These are phyloP conservation scores for Microchirus variegatus DNA, from an alignment of 2,797 vertebrate species.

Conservation along the genomic window DNA sequence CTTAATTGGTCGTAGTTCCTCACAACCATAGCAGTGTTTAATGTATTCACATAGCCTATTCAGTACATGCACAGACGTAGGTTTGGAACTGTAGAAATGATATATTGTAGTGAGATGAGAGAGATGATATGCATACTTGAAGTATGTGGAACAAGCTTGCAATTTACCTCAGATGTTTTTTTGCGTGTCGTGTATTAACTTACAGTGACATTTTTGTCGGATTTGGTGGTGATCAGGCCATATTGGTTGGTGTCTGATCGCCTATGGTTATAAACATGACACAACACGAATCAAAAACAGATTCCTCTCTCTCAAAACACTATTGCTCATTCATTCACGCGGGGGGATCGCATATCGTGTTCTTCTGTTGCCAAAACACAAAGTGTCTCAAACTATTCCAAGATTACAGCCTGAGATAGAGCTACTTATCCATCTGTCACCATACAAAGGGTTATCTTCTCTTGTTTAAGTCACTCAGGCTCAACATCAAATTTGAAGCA, in stretches of 20 bases:
- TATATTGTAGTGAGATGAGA: conserved; percentile 9
- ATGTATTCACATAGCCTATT: conserved; percentile 20
- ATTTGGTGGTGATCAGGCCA: conserved; percentile 46
- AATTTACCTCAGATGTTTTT: conserved; percentile 35
- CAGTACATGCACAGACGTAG: background rate
- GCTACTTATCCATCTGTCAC: conserved; percentile 74
- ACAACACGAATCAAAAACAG: conserved; percentile 73
- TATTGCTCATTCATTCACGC: conserved; percentile 71
- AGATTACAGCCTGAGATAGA: conserved; percentile 69
- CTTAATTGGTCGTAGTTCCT: conserved; percentile 61
- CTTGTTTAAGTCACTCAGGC: conserved; percentile 73
- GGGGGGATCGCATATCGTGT: conserved; percentile 74
- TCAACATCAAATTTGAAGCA: conserved; percentile 62
- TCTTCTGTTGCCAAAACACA: conserved; percentile 82
- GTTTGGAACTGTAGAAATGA: background rate
- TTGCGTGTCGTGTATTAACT: conserved; percentile 40
- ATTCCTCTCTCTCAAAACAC: conserved; percentile 69
- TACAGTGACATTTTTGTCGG: conserved; percentile 49
- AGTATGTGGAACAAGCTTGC: conserved; percentile 17
- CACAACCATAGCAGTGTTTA: conserved; percentile 45
- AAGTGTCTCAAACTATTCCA: conserved; percentile 72
- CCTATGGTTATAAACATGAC: conserved; percentile 73
- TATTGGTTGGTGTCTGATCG: conserved; percentile 62
- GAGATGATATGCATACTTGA: conserved; percentile 5
- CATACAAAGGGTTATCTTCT: conserved; percentile 66